A percentile compares a stretch with the other conserved stretches of the same genome.
Conservation (phyloP, 2,113 vertebrate genomes). For the Collichthys lucidus region DNA sequence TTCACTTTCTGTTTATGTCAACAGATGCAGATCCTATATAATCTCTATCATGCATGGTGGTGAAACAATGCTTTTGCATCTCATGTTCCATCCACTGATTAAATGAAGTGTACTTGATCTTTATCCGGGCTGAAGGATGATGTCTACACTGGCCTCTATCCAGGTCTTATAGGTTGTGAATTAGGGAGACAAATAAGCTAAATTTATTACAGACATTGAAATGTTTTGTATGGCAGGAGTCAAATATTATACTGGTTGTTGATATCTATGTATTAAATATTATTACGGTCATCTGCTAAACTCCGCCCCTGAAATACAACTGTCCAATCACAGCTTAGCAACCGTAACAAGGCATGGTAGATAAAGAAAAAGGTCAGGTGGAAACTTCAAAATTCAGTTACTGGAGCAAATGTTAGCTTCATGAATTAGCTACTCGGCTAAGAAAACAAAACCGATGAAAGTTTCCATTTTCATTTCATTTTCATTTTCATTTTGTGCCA, state of each 20-base stretch:
- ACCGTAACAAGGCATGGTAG: neutral
- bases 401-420: neutral
- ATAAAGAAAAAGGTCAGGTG: neutral
- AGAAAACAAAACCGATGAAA: neutral
- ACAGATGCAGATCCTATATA: constrained; percentile 47
- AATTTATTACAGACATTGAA: constrained; percentile 23
- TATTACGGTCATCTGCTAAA: neutral
- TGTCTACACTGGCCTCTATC: constrained; percentile 66
- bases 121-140: constrained; percentile 74
- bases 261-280: neutral
- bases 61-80: constrained; percentile 68
- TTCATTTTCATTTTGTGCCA: no score
- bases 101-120: constrained; percentile 78
- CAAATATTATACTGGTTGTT: neutral
- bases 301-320: neutral
- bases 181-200: constrained; percentile 36
- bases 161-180: constrained; percentile 56
- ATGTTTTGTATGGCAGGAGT: neutral
- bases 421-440: neutral
- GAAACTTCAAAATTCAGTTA: no score
- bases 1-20: constrained; percentile 27
- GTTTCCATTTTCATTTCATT: no score
- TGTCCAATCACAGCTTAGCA: neutral
- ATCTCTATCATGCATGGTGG: constrained; percentile 47
- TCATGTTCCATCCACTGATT: constrained; percentile 64